Evolutionary conservation across 2,888 invertebrate species (phyloP), one percentile per base, ranked within the genome.

Genomic region (Ferrisia virgata): DNA sequence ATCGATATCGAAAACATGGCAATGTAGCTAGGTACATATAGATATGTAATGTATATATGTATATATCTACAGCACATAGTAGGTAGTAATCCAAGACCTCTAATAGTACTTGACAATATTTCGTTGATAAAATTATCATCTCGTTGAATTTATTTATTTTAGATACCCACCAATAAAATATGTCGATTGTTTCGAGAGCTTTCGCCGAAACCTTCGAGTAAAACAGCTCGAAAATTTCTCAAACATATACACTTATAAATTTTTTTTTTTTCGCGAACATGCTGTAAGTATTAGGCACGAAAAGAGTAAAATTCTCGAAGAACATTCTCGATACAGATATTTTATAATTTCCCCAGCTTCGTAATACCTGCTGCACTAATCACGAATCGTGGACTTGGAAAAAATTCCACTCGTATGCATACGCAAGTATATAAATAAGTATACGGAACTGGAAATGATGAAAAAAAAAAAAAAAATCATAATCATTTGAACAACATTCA

Each of bases 141-240:
- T 64, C 64, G 64, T 64, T 64, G 28, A 64, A 64, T 25, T 64
- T 64, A 28, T 64, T 64, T 64, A 64, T 64, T 64, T 64, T 64
- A 64, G 64, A 64, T 64, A 64, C 64, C 11, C 6, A 8, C 5
- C 11, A 28, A 28, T 64, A 64, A 64, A 64, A 64, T 64, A 64
- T 64, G 64, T 64, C 64, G 64, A 64, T 28, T 64, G 28, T 28
- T 64, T 64, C 28, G 13, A 64, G 64, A 64, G 64, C 28, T 64
- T 64, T 64, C 28, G 28, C 53, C 2, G 28, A 28, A 64, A 8
- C 13, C 2, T 6, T 64, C 18, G 11, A 53, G 53, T 25, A 9
- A 58, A 64, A 28, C 3, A 28, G 25, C 64, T 64, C 15, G 28
- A 25, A 64, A 53, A 39, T 40, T 40, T 11, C 11, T n/a, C 22